These are phyloP conservation scores for Cathartes aura DNA, from an alignment of 2,113 vertebrate species.

Conservation along the genomic window DNA sequence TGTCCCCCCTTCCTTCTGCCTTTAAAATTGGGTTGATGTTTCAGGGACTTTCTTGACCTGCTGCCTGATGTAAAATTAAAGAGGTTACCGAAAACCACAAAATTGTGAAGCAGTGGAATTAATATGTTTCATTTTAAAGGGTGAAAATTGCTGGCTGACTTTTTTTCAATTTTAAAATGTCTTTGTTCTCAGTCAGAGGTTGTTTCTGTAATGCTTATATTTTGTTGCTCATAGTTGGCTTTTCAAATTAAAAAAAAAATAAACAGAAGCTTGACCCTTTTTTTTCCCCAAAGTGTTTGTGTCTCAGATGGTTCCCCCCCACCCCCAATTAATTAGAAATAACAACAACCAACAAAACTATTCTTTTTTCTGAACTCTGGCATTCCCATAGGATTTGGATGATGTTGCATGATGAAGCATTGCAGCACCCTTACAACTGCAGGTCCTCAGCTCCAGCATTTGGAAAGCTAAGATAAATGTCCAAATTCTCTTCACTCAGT, in stretches of 20 bases:
- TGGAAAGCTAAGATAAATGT: not conserved
- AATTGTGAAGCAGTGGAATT: not conserved
- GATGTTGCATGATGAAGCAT: not conserved
- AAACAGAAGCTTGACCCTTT: not conserved
- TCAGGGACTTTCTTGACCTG: not conserved
- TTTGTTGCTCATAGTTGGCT: not conserved
- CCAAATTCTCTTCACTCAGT: accelerated
- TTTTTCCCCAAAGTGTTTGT: not conserved
- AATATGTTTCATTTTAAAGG: not conserved
- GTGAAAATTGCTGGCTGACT: not conserved
- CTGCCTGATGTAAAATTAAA: not conserved
- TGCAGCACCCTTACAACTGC: not conserved
- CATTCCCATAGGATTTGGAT: not conserved
- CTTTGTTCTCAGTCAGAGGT: not conserved
- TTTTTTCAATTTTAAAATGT: not conserved
- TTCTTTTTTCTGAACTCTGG: not conserved
- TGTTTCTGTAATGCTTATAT: not conserved
- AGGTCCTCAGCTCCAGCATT: not conserved
- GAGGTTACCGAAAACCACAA: not conserved
- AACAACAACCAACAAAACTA: not conserved
- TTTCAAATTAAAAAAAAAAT: not conserved
- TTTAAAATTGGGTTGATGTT: not conserved
- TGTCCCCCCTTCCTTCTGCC: not conserved
- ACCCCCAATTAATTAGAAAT: not conserved
- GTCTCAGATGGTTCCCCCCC: not conserved